Percentiles rank a stretch among this genome's conserved stretches.
These are phyloP conservation scores for Mesocricetus auratus DNA, from an alignment of 2,113 vertebrate species.

Conservation along the genomic window DNA sequence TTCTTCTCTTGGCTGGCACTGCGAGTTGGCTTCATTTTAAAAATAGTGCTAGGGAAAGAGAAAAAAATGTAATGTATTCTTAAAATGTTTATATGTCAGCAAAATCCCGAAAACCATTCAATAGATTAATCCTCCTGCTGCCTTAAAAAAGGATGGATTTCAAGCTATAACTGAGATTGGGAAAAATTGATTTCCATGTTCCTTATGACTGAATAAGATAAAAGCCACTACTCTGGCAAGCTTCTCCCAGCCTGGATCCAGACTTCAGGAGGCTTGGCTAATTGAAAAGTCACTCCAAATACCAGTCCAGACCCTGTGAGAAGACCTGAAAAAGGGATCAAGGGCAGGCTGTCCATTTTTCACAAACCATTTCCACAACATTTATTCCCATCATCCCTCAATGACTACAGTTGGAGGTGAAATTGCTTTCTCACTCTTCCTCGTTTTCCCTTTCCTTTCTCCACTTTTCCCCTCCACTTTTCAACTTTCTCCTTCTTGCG, in stretches of 20 bases:
- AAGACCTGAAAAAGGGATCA: slow-evolving; percentile 33
- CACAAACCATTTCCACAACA: slow-evolving; percentile 30
- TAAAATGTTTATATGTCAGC: slow-evolving; percentile 91
- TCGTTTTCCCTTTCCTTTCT: not conserved
- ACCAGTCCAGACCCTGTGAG: slow-evolving; percentile 40
- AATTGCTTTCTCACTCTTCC: not conserved
- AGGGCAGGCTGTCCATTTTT: slow-evolving; percentile 51
- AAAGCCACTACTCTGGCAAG: slow-evolving; percentile 85
- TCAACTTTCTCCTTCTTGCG: not conserved
- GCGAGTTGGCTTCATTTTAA: slow-evolving; percentile 81
- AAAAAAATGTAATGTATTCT: slow-evolving; percentile 88
- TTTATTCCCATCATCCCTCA: not conserved
- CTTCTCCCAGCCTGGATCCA: slow-evolving; percentile 79
- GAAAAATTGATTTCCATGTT: slow-evolving; percentile 91
- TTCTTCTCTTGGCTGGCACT: slow-evolving; percentile 81
- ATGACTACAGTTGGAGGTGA: not conserved
- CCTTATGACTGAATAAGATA: slow-evolving; percentile 89
- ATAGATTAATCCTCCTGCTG: slow-evolving; percentile 91
- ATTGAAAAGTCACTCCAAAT: slow-evolving; percentile 77
- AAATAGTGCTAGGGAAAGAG: slow-evolving; percentile 83
- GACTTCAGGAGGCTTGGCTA: slow-evolving; percentile 71
- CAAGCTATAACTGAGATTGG: slow-evolving; percentile 90
- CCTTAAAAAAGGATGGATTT: slow-evolving; percentile 90
- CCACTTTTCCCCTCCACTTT: not conserved
- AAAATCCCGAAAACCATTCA: slow-evolving; percentile 89